These are phyloP conservation scores for Acheta domesticus DNA, from an alignment of 2,888 invertebrate genomes.

Conservation along the genomic window DNA sequence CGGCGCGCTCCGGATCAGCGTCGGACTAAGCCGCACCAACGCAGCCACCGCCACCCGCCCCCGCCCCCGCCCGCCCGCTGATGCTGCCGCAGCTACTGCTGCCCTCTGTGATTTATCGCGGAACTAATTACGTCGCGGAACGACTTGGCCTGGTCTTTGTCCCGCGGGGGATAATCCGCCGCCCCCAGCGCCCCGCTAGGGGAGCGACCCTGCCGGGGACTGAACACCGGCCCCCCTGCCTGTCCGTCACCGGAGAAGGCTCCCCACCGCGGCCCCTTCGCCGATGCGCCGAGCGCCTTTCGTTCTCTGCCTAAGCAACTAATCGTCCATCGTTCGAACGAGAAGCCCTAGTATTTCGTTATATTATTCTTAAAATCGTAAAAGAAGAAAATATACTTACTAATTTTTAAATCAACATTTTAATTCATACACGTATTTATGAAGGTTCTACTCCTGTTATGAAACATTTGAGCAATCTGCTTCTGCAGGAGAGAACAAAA, in stretches of 20 bases:
- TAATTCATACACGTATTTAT: too few relatives aligned
- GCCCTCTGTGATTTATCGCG: slow-evolving; percentile 6
- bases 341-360: too few relatives aligned
- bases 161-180: neutral
- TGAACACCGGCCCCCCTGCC: neutral
- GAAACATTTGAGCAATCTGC: too few relatives aligned
- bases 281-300: neutral
- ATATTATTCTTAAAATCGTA: too few relatives aligned
- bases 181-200: neutral
- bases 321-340: too few relatives aligned
- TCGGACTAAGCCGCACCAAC: neutral
- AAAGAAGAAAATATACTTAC: too few relatives aligned
- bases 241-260: neutral
- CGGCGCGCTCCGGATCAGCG: neutral
- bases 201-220: neutral
- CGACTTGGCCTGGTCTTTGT: slow-evolving; percentile 6
- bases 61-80: neutral
- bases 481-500: too few relatives aligned
- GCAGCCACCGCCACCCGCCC: neutral
- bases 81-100: neutral
- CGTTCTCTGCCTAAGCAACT: too few relatives aligned
- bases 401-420: too few relatives aligned
- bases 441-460: too few relatives aligned
- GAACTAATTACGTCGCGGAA: slow-evolving; percentile 3
- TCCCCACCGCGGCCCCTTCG: neutral